A percentile compares a stretch with the other conserved stretches of the same genome.
Evolutionary conservation across 1,140 invertebrate species (phyloP).

Genomic region (Venturia canescens): DNA sequence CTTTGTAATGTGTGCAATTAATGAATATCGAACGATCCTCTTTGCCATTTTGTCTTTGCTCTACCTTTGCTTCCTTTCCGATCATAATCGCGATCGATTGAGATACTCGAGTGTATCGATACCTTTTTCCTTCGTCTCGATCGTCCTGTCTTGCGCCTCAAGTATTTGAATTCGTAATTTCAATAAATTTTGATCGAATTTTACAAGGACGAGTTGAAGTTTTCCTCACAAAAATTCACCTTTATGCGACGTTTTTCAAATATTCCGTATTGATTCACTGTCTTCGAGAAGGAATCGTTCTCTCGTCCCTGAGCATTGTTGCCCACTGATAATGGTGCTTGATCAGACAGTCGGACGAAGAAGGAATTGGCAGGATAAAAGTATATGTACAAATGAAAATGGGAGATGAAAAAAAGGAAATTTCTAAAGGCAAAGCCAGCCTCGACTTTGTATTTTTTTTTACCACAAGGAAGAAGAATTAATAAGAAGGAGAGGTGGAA

Average conservation of each 20-base stretch:
- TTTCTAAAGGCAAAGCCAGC: neutral
- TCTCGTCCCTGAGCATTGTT: neutral
- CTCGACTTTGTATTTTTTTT: neutral
- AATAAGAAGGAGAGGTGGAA: neutral
- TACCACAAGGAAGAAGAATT: neutral
- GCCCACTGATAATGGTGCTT: neutral
- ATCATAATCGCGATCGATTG: constrained; percentile 21
- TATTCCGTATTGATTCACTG: no score
- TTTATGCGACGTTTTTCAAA: no score
- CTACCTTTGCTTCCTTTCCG: constrained; percentile 12
- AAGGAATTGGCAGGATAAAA: neutral
- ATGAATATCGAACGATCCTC: constrained; percentile 21
- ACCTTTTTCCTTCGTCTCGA: no score
- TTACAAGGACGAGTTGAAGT: no score
- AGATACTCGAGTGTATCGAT: neutral
- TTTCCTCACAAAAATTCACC: no score
- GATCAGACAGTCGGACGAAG: neutral
- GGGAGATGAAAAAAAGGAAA: neutral
- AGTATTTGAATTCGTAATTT: no score
- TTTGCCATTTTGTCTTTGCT: constrained; percentile 16
- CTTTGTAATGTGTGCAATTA: constrained; percentile 24
- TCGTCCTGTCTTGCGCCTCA: no score
- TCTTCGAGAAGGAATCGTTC: neutral
- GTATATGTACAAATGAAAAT: neutral
- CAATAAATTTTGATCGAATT: no score